Percentiles rank a stretch among this genome's conserved stretches.
phyloP scores from a whole-genome alignment of 92 coral and sea anemone species.

The Umimayanthus kanabou region DNA sequence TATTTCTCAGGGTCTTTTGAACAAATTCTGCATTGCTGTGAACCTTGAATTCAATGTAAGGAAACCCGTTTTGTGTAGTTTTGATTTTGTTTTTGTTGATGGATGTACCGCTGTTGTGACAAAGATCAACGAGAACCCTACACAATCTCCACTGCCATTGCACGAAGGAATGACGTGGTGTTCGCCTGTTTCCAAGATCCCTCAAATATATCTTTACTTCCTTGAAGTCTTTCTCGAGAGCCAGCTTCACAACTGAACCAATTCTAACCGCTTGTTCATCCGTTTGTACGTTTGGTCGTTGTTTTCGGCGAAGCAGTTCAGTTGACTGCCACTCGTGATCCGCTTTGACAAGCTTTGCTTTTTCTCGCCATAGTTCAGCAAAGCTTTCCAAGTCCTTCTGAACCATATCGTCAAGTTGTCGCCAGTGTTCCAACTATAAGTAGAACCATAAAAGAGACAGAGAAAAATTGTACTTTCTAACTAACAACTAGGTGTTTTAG shows the following conservation, averaged over 20 bases:
- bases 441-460: no score
- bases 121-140: not conserved
- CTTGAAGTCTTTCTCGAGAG: not conserved
- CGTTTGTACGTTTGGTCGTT: not conserved
- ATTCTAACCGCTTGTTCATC: not conserved
- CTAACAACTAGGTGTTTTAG: no score
- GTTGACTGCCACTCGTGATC: conserved; percentile 11
- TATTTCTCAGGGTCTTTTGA: not conserved
- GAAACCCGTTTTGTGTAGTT: not conserved
- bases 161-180: not conserved
- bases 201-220: not conserved
- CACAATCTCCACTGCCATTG: conserved; percentile 7
- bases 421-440: not conserved
- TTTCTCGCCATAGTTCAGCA: conserved; percentile 16
- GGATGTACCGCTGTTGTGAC: not conserved
- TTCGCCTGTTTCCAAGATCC: not conserved
- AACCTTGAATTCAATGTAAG: not conserved
- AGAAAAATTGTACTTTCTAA: no score
- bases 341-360: not conserved
- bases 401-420: not conserved
- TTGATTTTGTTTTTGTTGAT: conserved; percentile 4
- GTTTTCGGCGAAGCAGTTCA: not conserved
- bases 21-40: conserved; percentile 1
- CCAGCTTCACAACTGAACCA: not conserved
- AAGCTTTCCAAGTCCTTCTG: not conserved